Conservation (phyloP, 2,888 invertebrate species). For the Philhelius pedissequus region DNA sequence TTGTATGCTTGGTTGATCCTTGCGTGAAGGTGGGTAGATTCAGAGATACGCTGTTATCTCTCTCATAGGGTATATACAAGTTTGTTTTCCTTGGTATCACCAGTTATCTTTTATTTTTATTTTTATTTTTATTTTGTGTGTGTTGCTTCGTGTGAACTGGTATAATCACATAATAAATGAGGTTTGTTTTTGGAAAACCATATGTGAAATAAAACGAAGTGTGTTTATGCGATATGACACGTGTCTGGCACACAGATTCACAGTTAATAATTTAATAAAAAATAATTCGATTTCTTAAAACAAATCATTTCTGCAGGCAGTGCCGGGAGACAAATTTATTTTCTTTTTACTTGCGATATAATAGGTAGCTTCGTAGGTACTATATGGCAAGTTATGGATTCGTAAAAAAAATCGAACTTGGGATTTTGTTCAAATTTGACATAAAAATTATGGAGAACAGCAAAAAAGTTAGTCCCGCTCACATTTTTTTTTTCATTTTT, state of each 20-base stretch:
- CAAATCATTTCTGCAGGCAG: too few relatives aligned
- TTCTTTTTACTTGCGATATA: too few relatives aligned
- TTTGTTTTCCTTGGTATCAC: background rate
- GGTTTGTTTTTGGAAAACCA: background rate
- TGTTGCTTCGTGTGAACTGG: background rate
- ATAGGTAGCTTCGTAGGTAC: too few relatives aligned
- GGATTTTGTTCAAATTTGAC: too few relatives aligned
- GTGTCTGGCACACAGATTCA: background rate
- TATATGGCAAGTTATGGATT: too few relatives aligned
- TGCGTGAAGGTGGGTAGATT: slow-evolving; percentile 24
- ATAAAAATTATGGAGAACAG: too few relatives aligned
- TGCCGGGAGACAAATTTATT: too few relatives aligned
- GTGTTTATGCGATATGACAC: slow-evolving; percentile 7
- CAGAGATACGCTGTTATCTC: background rate
- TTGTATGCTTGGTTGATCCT: slow-evolving; percentile 32
- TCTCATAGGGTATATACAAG: background rate
- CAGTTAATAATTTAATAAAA: too few relatives aligned
- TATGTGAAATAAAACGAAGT: background rate
- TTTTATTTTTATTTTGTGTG: background rate
- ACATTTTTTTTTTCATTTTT: too few relatives aligned
- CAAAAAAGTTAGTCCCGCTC: too few relatives aligned
- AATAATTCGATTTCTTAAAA: too few relatives aligned
- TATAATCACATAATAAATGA: background rate
- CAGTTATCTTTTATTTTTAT: background rate
- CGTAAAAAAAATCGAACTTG: too few relatives aligned